phyloP scores from a whole-genome alignment of 2,797 vertebrate species.

The Eulemur mongoz region DNA sequence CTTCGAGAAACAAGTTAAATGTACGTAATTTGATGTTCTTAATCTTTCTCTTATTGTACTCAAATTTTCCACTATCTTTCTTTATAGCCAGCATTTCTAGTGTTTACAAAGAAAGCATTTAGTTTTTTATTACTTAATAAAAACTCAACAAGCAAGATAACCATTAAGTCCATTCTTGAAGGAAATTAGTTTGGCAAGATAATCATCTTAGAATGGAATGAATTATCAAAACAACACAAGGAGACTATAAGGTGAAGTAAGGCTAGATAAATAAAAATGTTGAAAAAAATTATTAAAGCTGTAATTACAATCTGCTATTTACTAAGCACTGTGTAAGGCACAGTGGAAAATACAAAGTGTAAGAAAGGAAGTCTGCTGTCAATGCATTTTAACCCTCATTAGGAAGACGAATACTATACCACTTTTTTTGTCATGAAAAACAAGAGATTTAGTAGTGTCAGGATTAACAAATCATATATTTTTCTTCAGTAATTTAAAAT shows the following conservation, averaged over 20 bases:
- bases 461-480: not conserved
- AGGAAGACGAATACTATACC: not conserved
- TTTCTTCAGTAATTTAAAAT: not conserved
- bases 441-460: not conserved
- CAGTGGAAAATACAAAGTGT: not conserved
- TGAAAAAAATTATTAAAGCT: not conserved
- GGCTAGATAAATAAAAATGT: not conserved
- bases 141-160: not conserved
- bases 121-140: slow-evolving; percentile 15
- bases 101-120: not conserved
- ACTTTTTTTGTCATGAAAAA: not conserved
- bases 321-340: not conserved
- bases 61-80: not conserved
- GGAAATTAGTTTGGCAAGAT: not conserved
- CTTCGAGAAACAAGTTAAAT: slow-evolving; percentile 29
- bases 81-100: not conserved
- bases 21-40: not conserved
- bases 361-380: not conserved
- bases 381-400: not conserved
- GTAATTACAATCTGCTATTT: not conserved
- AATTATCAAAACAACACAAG: not conserved
- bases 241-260: not conserved
- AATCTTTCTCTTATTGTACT: not conserved
- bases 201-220: not conserved
- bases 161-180: not conserved